Evolutionary conservation across 2,888 invertebrate genomes (phyloP).

Genomic region (Mesochorus sp.): DNA sequence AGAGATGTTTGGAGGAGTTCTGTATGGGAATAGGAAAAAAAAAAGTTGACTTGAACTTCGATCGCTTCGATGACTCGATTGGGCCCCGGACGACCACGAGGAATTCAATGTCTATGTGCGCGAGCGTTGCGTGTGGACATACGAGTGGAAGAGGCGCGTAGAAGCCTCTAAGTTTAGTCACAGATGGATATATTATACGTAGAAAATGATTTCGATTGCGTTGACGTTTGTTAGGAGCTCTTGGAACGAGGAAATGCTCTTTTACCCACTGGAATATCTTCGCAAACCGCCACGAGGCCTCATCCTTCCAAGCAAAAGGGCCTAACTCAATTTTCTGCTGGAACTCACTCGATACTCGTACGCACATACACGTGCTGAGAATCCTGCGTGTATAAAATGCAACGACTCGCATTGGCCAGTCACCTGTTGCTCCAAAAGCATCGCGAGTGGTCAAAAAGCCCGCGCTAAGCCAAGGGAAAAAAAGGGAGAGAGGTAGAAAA

Average conservation of each 20-base stretch:
- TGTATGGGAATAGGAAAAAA: slow-evolving; percentile 18
- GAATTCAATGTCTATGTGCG: slow-evolving; percentile 10
- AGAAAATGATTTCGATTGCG: not conserved
- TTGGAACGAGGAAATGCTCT: slow-evolving; percentile 50
- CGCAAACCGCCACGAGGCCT: no score
- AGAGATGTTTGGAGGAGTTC: slow-evolving; percentile 43
- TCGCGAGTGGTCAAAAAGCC: slow-evolving; percentile 63
- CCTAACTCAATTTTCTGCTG: not conserved
- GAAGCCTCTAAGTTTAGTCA: slow-evolving; percentile 20
- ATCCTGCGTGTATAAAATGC: not conserved
- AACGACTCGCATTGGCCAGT: slow-evolving; percentile 73
- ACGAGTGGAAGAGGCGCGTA: slow-evolving; percentile 48
- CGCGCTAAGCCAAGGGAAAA: slow-evolving; percentile 66
- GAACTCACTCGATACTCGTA: no score
- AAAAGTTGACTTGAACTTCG: slow-evolving; percentile 71
- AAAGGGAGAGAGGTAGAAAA: slow-evolving; percentile 47
- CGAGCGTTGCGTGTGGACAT: no score
- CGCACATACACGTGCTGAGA: not conserved
- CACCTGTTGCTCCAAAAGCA: slow-evolving; percentile 76
- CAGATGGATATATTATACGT: not conserved
- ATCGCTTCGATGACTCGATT: slow-evolving; percentile 50
- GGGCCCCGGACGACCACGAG: slow-evolving; percentile 14
- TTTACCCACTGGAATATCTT: slow-evolving; percentile 52
- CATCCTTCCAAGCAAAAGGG: no score
- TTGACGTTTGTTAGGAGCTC: slow-evolving; percentile 6